phyloP scores from a whole-genome alignment of 1,140 invertebrate species.

The Reticulitermes speratus region DNA sequence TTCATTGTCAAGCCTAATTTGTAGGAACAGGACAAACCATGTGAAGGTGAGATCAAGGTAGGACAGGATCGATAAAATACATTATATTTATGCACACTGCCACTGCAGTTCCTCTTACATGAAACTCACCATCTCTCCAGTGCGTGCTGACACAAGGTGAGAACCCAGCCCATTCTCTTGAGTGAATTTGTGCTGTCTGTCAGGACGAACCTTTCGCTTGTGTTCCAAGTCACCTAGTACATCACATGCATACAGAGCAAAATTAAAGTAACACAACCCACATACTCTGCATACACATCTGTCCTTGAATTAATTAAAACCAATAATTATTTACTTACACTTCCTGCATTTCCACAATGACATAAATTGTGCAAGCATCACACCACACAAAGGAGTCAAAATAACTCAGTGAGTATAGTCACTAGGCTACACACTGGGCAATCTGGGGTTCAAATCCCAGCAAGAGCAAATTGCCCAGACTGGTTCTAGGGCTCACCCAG shows the following conservation, averaged over 20 bases:
- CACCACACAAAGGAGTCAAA: too few relatives aligned
- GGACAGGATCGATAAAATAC: too few relatives aligned
- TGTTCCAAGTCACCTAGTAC: conserved; percentile 77
- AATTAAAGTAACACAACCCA: not conserved
- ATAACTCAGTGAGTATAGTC: too few relatives aligned
- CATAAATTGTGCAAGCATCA: too few relatives aligned
- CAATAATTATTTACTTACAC: not conserved
- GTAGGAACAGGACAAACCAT: too few relatives aligned
- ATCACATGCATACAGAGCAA: conserved; percentile 21
- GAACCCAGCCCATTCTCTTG: conserved; percentile 71
- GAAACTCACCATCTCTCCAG: conserved; percentile 77
- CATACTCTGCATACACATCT: not conserved
- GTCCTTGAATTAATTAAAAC: not conserved
- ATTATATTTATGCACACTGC: too few relatives aligned
- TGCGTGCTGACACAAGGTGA: conserved; percentile 81
- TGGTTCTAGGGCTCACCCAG: too few relatives aligned
- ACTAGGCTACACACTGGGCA: too few relatives aligned
- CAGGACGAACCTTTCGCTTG: conserved; percentile 73
- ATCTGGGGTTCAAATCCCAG: too few relatives aligned
- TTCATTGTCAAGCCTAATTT: too few relatives aligned
- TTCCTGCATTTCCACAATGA: not conserved
- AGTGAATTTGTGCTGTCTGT: conserved; percentile 77
- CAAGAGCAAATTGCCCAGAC: too few relatives aligned
- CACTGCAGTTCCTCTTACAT: not conserved
- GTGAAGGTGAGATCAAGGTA: too few relatives aligned